Evolutionary conservation across 2,113 vertebrate genomes (phyloP).

Genomic region (Spilogale gracilis): DNA sequence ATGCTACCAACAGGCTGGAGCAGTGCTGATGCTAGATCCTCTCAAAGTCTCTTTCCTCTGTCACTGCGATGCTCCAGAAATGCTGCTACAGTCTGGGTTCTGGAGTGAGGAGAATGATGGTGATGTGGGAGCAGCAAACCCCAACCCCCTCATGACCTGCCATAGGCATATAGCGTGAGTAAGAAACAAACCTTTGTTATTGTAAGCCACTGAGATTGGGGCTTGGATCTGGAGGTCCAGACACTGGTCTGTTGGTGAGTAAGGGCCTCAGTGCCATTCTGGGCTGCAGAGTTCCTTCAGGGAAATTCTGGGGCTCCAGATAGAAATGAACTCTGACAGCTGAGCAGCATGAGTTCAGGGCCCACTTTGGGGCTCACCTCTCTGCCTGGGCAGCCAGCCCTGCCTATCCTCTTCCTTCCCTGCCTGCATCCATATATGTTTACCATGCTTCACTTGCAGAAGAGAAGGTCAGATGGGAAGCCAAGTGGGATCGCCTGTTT

Average conservation of each 20-base stretch:
- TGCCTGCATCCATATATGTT: neutral
- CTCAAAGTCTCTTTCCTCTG: neutral
- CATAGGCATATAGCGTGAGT: neutral
- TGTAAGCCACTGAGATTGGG: neutral
- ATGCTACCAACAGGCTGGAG: neutral
- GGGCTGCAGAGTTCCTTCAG: neutral
- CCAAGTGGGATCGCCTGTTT: neutral
- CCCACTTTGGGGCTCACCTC: neutral
- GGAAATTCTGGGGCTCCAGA: neutral
- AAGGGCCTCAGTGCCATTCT: neutral
- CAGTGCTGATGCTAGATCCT: neutral
- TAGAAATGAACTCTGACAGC: neutral
- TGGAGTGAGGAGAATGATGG: too few relatives aligned
- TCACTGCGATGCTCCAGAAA: neutral
- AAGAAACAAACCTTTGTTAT: neutral
- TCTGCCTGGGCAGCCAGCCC: neutral
- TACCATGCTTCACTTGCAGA: neutral
- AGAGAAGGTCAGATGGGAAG: neutral
- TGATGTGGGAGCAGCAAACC: neutral
- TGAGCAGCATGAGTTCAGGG: too few relatives aligned
- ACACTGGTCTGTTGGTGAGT: neutral
- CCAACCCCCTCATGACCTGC: neutral
- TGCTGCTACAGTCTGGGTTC: neutral
- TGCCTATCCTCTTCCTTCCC: neutral
- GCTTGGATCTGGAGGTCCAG: neutral